Conservation (phyloP, 2,797 vertebrate species). For the Bovichtus variegatus region DNA sequence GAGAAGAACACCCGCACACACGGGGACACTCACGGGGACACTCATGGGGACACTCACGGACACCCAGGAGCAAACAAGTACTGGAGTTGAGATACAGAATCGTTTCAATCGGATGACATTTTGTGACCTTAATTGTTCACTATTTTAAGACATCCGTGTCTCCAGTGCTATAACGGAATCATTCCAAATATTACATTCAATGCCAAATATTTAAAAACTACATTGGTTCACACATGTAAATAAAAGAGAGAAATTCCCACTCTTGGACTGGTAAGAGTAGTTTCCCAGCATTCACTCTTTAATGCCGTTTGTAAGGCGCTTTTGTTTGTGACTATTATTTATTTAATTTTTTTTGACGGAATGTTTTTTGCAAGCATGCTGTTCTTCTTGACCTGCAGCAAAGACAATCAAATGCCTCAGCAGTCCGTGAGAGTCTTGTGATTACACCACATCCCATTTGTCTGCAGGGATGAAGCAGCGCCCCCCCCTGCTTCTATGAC, state of each 20-base stretch:
- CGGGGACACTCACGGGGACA: not conserved
- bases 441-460: constrained; percentile 52
- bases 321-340: constrained; percentile 12
- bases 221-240: not conserved
- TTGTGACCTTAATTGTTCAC: not conserved
- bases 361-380: not conserved
- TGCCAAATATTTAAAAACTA: not conserved
- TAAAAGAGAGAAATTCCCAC: no score
- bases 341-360: constrained; percentile 2
- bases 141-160: not conserved
- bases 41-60: not conserved
- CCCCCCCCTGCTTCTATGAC: not conserved
- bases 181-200: not conserved
- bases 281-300: not conserved
- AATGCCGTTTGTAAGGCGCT: not conserved
- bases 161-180: not conserved
- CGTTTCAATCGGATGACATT: not conserved
- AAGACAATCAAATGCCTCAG: constrained; percentile 1
- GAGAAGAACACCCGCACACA: constrained; percentile 32
- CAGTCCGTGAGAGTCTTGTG: constrained; percentile 65
- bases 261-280: not conserved
- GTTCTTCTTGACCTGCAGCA: constrained; percentile 20
- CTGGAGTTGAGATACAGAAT: not conserved
- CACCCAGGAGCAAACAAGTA: not conserved
- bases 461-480: constrained; percentile 36